Conservation (phyloP, 2,888 invertebrate genomes). For the Antheraea yamamai region DNA sequence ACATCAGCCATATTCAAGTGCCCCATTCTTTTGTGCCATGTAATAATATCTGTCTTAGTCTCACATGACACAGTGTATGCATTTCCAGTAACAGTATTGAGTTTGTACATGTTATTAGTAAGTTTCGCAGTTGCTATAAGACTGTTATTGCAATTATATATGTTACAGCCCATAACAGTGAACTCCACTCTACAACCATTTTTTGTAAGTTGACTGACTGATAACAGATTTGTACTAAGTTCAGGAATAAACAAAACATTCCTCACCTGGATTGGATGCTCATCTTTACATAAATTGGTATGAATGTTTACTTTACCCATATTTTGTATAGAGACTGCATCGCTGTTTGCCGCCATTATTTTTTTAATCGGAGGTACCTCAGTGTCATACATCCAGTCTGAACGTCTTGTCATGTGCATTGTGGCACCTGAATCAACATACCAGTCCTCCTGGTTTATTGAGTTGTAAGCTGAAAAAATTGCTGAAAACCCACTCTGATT, state of each 20-base stretch:
- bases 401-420: too few relatives aligned
- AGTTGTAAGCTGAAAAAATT: too few relatives aligned
- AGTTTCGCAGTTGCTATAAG: not conserved
- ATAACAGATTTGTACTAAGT: not conserved
- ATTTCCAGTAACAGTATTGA: not conserved
- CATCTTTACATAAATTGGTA: not conserved
- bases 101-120: not conserved
- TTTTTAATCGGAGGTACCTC: not conserved
- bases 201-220: not conserved
- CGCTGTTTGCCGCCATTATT: not conserved
- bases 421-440: not conserved
- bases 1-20: too few relatives aligned
- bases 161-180: not conserved
- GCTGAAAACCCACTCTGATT: too few relatives aligned
- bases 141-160: not conserved
- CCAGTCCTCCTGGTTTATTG: not conserved
- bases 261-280: not conserved
- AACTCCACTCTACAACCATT: not conserved
- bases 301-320: not conserved
- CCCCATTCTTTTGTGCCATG: too few relatives aligned
- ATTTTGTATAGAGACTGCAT: not conserved
- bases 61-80: not conserved
- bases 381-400: not conserved
- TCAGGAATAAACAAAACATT: slow-evolving; percentile 1
- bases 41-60: not conserved